phyloP scores from a whole-genome alignment of 1,140 invertebrate species.

The Drosophila kepulauana region DNA sequence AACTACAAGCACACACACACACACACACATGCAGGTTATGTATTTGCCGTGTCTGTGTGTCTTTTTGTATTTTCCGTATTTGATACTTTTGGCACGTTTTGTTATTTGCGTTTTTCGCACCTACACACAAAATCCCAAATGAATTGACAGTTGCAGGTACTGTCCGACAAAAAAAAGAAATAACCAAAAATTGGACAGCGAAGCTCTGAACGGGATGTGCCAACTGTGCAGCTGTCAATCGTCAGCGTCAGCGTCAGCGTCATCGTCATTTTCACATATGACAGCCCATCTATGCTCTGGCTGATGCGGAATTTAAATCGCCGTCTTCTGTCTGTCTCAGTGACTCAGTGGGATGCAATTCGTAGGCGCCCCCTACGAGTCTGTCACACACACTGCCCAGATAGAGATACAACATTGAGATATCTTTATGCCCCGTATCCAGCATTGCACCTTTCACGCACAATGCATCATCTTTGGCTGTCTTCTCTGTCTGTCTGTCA shows the following conservation, averaged over 20 bases:
- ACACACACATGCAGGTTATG: neutral
- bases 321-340: slow-evolving; percentile 31
- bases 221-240: slow-evolving; percentile 78
- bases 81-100: slow-evolving; percentile 65
- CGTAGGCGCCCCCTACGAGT: slow-evolving; percentile 78
- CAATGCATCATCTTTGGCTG: slow-evolving; percentile 80
- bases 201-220: slow-evolving; percentile 41
- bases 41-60: neutral
- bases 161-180: neutral
- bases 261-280: slow-evolving; percentile 73
- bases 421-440: slow-evolving; percentile 58
- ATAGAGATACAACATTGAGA: slow-evolving; percentile 80
- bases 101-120: slow-evolving; percentile 75
- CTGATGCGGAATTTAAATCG: slow-evolving; percentile 70
- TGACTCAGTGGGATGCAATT: slow-evolving; percentile 83
- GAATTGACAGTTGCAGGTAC: slow-evolving; percentile 68
- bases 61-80: slow-evolving; percentile 41
- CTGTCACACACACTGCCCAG: slow-evolving; percentile 65
- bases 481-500: slow-evolving; percentile 13
- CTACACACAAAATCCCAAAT: slow-evolving; percentile 67
- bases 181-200: slow-evolving; percentile 25
- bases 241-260: slow-evolving; percentile 69
- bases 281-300: slow-evolving; percentile 68
- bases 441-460: slow-evolving; percentile 78
- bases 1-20: slow-evolving; percentile 14